Conservation (phyloP, 2,797 vertebrate species). For the Lepilemur septentrionalis region DNA sequence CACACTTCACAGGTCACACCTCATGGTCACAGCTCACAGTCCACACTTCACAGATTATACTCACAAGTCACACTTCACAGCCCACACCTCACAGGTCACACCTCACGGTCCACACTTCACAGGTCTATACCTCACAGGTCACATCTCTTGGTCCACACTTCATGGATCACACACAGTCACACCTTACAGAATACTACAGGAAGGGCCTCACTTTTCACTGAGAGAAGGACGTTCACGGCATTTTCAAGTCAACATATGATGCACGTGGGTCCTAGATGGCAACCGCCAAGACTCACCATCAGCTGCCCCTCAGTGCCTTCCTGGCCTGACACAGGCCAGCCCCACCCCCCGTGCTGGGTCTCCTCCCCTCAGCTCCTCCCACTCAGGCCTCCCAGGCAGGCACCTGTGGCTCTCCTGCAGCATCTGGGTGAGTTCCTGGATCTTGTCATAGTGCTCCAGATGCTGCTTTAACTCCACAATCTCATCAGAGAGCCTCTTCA, state of each 20-base stretch:
- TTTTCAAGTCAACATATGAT: not conserved
- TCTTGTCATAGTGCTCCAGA: slow-evolving; percentile 82
- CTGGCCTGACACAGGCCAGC: not conserved
- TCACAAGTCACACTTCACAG: not conserved
- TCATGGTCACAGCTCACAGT: not conserved
- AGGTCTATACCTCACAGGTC: not conserved
- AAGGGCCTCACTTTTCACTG: not conserved
- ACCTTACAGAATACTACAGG: too few species aligned
- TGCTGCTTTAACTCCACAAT: slow-evolving; percentile 83
- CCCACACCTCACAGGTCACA: too few species aligned
- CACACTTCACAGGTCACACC: not conserved
- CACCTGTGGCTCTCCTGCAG: slow-evolving; percentile 89
- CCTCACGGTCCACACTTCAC: not conserved
- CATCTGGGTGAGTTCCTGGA: slow-evolving; percentile 84
- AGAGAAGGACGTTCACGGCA: not conserved
- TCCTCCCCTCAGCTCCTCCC: not conserved
- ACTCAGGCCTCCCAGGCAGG: not conserved
- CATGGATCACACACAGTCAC: not conserved
- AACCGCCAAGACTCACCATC: rapidly evolving
- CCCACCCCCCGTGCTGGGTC: rapidly evolving
- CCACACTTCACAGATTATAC: not conserved
- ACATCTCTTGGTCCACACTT: not conserved
- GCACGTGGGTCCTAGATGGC: too few species aligned
- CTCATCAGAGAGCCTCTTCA: slow-evolving; percentile 84
- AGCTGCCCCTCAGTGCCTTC: not conserved